These are phyloP conservation scores for Entomyzon cyanotis DNA, from an alignment of 2,113 vertebrate species.

Conservation along the genomic window DNA sequence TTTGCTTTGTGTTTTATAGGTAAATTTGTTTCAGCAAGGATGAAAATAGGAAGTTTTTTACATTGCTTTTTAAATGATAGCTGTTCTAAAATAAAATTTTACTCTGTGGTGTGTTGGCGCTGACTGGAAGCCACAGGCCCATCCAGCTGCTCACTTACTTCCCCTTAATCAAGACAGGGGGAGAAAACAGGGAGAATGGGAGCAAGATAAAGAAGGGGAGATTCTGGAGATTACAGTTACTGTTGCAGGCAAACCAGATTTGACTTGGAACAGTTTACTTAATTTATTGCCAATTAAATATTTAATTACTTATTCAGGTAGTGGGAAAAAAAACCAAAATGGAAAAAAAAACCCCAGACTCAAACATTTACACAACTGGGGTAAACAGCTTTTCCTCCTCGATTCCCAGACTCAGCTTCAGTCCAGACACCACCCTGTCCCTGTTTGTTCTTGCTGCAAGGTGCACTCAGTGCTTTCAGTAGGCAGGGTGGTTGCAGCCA, in stretches of 20 bases:
- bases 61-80: background rate
- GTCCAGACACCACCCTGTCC: background rate
- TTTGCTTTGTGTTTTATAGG: background rate
- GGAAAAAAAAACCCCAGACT: background rate
- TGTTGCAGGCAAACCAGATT: background rate
- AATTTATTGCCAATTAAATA: background rate
- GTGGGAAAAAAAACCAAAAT: background rate
- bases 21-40: background rate
- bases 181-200: background rate
- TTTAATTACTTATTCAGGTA: background rate
- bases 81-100: background rate
- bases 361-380: background rate
- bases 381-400: background rate
- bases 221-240: background rate
- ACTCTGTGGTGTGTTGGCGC: background rate
- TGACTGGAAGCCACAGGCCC: background rate
- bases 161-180: background rate
- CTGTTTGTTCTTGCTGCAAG: background rate
- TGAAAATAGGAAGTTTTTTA: background rate
- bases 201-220: background rate
- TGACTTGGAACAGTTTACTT: background rate
- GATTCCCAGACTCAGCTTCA: background rate
- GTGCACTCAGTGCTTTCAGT: background rate
- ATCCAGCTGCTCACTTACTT: background rate
- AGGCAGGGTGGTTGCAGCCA: accelerated